Evolutionary conservation across 92 coral and sea anemone genomes (phyloP).

Genomic region (Pocillopora meandrina): DNA sequence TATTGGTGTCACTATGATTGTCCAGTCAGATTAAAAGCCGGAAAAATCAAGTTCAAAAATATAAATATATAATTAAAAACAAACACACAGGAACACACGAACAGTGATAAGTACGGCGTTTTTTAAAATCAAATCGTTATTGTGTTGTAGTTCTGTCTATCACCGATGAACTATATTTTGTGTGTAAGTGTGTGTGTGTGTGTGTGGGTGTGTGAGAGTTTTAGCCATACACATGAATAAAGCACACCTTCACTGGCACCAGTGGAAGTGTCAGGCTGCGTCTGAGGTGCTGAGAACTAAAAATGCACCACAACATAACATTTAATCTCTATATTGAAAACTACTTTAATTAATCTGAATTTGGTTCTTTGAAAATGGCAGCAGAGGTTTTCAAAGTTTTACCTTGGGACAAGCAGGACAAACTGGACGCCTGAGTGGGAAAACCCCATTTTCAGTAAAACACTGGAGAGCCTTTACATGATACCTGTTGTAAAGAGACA

Average conservation of each 20-base stretch:
- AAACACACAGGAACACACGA: background rate
- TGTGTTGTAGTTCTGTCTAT: background rate
- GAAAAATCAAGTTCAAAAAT: background rate
- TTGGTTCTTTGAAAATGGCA: background rate
- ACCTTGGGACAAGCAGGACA: slow-evolving; percentile 22
- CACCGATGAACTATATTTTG: background rate
- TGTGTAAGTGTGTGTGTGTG: background rate
- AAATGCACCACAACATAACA: too few species aligned
- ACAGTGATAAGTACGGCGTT: background rate
- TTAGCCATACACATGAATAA: background rate
- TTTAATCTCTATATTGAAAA: too few species aligned
- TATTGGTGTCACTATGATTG: background rate
- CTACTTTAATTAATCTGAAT: too few species aligned
- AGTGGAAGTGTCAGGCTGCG: background rate
- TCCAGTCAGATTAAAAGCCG: background rate
- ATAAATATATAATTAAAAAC: background rate
- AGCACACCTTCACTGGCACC: background rate
- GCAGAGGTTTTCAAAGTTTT: background rate
- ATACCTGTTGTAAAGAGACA: background rate
- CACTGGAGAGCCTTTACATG: slow-evolving; percentile 5
- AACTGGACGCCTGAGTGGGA: background rate
- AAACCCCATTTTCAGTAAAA: slow-evolving; percentile 4
- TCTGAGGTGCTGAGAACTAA: background rate
- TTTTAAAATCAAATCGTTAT: background rate
- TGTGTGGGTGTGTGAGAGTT: too few species aligned